Evolutionary conservation across 1,140 invertebrate genomes (phyloP).

Genomic region (Drosophila repletoides): DNA sequence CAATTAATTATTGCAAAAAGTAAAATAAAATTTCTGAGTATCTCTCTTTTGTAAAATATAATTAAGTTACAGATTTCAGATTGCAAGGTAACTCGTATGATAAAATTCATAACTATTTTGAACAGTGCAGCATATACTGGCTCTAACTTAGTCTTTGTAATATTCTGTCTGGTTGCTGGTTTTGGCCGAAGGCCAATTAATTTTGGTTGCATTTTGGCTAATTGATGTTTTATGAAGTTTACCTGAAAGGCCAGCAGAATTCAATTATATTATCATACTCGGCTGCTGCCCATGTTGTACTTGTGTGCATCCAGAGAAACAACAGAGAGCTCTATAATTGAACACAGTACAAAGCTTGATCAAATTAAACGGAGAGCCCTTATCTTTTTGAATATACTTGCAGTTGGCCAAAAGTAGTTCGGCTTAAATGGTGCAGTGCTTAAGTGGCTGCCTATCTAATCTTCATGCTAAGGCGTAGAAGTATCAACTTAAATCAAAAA

Average conservation of each 20-base stretch:
- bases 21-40: too few species aligned
- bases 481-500: neutral
- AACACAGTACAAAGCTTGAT: too few species aligned
- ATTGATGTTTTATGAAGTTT: constrained; percentile 8
- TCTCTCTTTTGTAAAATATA: too few species aligned
- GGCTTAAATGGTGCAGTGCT: constrained; percentile 16
- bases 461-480: neutral
- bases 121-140: too few species aligned
- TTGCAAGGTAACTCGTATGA: too few species aligned
- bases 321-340: too few species aligned
- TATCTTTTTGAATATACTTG: too few species aligned
- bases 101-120: too few species aligned
- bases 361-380: too few species aligned
- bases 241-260: constrained; percentile 2
- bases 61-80: too few species aligned
- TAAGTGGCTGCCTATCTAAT: constrained; percentile 10
- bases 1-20: too few species aligned
- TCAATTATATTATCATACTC: constrained; percentile 20
- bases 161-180: neutral
- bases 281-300: neutral
- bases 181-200: neutral
- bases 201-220: constrained; percentile 2
- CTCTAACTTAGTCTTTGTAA: neutral
- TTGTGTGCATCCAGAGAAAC: too few species aligned
- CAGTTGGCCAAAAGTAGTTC: constrained; percentile 5